Evolutionary conservation across 1,140 invertebrate species (phyloP), one percentile per base, ranked within the genome.

Genomic region (Leucophenga varia): DNA sequence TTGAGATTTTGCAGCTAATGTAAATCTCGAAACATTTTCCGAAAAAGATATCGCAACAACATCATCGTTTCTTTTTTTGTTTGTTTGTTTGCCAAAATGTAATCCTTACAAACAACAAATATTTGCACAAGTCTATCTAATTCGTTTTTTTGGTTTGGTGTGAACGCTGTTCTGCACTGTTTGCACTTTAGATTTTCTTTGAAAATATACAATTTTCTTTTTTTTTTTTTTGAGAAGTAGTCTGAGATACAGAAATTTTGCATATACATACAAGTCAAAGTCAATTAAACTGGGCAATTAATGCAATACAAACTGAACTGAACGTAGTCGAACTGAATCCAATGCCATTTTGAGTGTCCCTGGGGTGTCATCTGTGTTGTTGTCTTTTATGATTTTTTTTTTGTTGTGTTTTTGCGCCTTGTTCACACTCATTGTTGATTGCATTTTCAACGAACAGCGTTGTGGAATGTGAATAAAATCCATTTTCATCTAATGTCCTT

Each of bases 251-350:
- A n/a, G n/a, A n/a, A n/a, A n/a, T n/a, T n/a, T n/a, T n/a, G n/a
- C n/a, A n/a, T n/a, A n/a, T n/a, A n/a, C n/a, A n/a, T n/a, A n/a
- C n/a, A n/a, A n/a, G n/a, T n/a, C 43, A 44, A 44, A 44, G 43
- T 44, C 43, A 44, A 44, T 70, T 70, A 60, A 70, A 70, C 59
- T 63, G 61, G n/a, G 57, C 61, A 70, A 70, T 70, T 70, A 70
- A 70, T 65, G 65, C 43, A 58, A 54, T n/a, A n/a, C n/a, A n/a
- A n/a, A n/a, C n/a, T n/a, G n/a, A n/a, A n/a, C n/a, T n/a, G n/a
- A n/a, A n/a, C n/a, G n/a, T n/a, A n/a, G n/a, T n/a, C n/a, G 14
- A 35, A 17, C 32, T 13, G 6, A 13, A 7, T 35, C 7, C 32
- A 35, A 35, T 17, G 18, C 14, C 18, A 17, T 42, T 42, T 17